Percentiles rank a stretch among this genome's conserved stretches.
These are phyloP conservation scores for Ptychadena robeensis DNA, from an alignment of 2,797 vertebrate species.

Conservation along the genomic window DNA sequence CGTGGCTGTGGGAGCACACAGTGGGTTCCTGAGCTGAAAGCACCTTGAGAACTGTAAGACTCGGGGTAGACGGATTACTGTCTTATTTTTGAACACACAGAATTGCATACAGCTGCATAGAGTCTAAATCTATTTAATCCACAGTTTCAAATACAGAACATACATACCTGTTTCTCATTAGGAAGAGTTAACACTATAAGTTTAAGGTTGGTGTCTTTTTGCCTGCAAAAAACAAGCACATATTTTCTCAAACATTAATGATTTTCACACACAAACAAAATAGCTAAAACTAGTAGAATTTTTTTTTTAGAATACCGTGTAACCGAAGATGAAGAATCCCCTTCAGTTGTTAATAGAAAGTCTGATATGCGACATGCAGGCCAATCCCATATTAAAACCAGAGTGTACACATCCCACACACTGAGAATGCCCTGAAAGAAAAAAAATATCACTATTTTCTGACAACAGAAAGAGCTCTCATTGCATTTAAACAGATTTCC, in stretches of 20 bases:
- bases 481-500: no score
- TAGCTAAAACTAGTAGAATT: background rate
- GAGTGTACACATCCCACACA: constrained; percentile 84
- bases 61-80: no score
- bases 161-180: constrained; percentile 82
- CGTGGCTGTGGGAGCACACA: no score
- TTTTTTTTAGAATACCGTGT: constrained; percentile 71
- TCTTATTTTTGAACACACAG: no score
- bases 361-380: constrained; percentile 81
- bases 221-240: constrained; percentile 72
- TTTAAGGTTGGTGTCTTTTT: constrained; percentile 83
- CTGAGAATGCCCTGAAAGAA: constrained; percentile 82
- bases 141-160: constrained; percentile 4
- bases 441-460: background rate
- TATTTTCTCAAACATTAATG: background rate
- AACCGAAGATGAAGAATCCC: constrained; percentile 79
- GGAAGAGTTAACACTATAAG: constrained; percentile 83
- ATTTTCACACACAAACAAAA: background rate
- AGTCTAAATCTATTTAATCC: no score
- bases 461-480: no score
- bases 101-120: no score
- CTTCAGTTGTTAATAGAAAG: constrained; percentile 88
- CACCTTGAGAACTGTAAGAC: no score
- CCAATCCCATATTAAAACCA: constrained; percentile 86
- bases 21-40: no score